These are phyloP conservation scores for Calcarius lapponicus DNA, from an alignment of 2,797 vertebrate genomes.

Conservation along the genomic window DNA sequence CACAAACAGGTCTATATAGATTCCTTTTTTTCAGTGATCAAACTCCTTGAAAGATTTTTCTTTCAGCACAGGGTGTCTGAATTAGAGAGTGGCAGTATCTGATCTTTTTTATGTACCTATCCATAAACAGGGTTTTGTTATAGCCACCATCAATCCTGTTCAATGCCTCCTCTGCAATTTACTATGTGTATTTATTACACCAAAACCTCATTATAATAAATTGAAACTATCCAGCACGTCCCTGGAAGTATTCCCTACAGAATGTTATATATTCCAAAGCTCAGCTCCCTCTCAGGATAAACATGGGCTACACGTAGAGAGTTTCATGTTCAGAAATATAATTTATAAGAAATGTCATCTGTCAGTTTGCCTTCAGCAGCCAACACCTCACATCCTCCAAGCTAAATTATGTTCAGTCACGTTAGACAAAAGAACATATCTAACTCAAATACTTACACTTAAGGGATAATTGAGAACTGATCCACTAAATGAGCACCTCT, in stretches of 20 bases:
- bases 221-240: not conserved
- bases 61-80: not conserved
- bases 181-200: not conserved
- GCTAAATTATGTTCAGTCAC: conserved; percentile 56
- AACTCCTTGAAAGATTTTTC: not conserved
- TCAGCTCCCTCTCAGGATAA: not conserved
- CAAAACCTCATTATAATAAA: conserved; percentile 13
- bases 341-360: not conserved
- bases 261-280: not conserved
- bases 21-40: not conserved
- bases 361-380: conserved; percentile 5
- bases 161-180: not conserved
- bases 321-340: not conserved
- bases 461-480: conserved; percentile 52
- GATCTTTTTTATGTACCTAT: not conserved
- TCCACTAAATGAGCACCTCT: conserved; percentile 58
- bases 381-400: not conserved
- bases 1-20: not conserved
- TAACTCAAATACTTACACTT: conserved; percentile 63
- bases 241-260: not conserved
- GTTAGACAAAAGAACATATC: conserved; percentile 35
- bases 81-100: not conserved
- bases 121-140: conserved; percentile 13
- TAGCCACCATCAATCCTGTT: not conserved
- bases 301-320: not conserved